A percentile compares a stretch with the other conserved stretches of the same genome.
Evolutionary conservation across 1,140 invertebrate species (phyloP).

Genomic region (Pteromalus puparum): DNA sequence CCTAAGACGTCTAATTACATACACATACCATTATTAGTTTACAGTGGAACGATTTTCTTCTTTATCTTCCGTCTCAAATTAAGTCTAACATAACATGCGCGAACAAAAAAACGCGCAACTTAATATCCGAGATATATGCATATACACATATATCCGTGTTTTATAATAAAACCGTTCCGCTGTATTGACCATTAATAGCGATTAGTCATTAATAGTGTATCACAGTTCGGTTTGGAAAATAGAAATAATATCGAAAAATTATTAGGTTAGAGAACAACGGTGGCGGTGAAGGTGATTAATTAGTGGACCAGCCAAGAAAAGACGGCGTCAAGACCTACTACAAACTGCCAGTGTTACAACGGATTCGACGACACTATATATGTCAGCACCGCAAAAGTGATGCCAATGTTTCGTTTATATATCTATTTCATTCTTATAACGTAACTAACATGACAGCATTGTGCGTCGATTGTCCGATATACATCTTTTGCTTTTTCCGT

Average conservation of each 20-base stretch:
- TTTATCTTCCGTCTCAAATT: background rate
- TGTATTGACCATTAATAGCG: conserved; percentile 40
- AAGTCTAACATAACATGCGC: conserved; percentile 6
- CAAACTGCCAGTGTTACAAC: conserved; percentile 12
- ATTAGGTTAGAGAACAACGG: conserved; percentile 49
- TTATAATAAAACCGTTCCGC: conserved; percentile 38
- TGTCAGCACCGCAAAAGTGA: background rate
- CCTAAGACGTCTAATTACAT: conserved; percentile 70
- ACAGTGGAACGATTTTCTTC: conserved; percentile 47
- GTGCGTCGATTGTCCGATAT: background rate
- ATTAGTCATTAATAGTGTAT: conserved; percentile 67
- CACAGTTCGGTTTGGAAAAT: conserved; percentile 73
- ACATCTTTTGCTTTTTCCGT: background rate
- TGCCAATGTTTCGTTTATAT: background rate
- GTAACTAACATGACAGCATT: background rate
- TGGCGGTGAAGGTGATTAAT: conserved; percentile 37
- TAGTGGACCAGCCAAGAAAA: conserved; percentile 41
- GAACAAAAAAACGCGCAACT: background rate
- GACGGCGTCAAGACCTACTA: conserved; percentile 40
- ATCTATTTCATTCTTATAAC: background rate
- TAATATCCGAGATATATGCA: background rate
- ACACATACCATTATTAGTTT: conserved; percentile 65
- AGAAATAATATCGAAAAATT: conserved; percentile 54
- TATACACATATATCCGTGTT: background rate
- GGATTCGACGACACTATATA: conserved; percentile 3